Evolutionary conservation across 2,797 vertebrate species (phyloP), one percentile per base, ranked within the genome.

Genomic region (Picus viridis): DNA sequence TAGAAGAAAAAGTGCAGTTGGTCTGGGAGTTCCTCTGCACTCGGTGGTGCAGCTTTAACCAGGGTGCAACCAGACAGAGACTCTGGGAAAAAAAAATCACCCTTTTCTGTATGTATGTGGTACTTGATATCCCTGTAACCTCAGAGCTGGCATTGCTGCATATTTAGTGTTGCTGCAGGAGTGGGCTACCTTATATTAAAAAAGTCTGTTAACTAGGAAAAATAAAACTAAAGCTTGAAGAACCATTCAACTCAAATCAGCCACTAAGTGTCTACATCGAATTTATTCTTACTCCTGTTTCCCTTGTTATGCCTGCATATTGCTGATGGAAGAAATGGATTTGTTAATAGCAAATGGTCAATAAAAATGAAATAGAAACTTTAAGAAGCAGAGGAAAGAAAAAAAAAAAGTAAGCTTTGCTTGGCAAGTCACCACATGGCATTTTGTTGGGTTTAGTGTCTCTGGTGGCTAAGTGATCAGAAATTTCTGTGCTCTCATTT

Each of bases 11-110:
- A 92, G 64, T 83, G 41, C 67, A 65, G 6, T 27, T 53, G 72
- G 73, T 67, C 63, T 91, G 30, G 45, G 86, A 92, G 86, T 87
- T 96, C 65, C 91, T 41, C 15, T 57, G 59, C 32, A 70, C 78
- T 88, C 49, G 32, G 0, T 13, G 36, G 39, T 80, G 68, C 8
- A 12, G 62, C 70, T 91, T 79, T 73, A 87, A 67, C 51, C 47
- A 74, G 7, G 9, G 4, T 30, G 32, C 75, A 77, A 79, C 16
- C 22, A 47, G 34, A 59, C 29, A 73, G 58, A 32, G 58, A n/a
- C 23, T 86, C 73, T 7, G 5, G 32, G 17, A 62, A 76, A 76
- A 70, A 4, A 79, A 76, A 73, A 4, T 22, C 0, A 0, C 4
- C 27, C 45, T 29, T 16, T 67, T 26, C 8, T 45, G 7, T 27